These are phyloP conservation scores for Pangasius djambal DNA, from an alignment of 2,797 vertebrate genomes.

Conservation along the genomic window DNA sequence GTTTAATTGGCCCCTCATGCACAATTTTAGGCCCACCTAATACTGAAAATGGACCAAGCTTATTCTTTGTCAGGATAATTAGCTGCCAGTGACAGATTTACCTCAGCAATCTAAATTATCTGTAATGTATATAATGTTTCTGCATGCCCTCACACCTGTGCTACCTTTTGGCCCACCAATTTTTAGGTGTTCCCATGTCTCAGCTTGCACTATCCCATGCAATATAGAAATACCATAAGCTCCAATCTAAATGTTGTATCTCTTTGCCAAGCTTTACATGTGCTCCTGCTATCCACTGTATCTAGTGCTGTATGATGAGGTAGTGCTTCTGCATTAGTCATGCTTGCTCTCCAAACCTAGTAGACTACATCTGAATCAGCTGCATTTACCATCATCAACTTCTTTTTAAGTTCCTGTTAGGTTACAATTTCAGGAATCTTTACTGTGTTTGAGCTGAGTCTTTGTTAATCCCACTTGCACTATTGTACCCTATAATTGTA, in stretches of 20 bases:
- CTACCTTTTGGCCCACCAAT: not conserved
- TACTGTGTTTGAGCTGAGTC: not conserved
- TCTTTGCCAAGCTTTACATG: not conserved
- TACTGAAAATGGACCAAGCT: not conserved
- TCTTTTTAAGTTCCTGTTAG: not conserved
- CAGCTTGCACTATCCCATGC: not conserved
- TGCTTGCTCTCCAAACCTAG: not conserved
- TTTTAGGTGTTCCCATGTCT: not conserved
- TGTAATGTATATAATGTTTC: not conserved
- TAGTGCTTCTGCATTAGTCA: not conserved
- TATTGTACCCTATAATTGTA: not conserved
- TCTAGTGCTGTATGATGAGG: not conserved
- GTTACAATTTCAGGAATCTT: not conserved
- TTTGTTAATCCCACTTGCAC: not conserved
- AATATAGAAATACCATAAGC: not conserved
- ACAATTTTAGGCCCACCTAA: not conserved
- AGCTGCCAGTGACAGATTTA: not conserved
- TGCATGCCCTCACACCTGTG: not conserved
- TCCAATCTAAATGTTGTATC: not conserved
- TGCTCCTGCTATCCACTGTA: not conserved
- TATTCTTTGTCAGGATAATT: not conserved
- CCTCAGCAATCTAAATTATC: not conserved
- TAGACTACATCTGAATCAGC: not conserved
- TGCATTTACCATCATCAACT: not conserved
- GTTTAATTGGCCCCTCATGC: constrained; percentile 2